Evolutionary conservation across 2,888 invertebrate genomes (phyloP).

Genomic region (Tinea semifulvella): DNA sequence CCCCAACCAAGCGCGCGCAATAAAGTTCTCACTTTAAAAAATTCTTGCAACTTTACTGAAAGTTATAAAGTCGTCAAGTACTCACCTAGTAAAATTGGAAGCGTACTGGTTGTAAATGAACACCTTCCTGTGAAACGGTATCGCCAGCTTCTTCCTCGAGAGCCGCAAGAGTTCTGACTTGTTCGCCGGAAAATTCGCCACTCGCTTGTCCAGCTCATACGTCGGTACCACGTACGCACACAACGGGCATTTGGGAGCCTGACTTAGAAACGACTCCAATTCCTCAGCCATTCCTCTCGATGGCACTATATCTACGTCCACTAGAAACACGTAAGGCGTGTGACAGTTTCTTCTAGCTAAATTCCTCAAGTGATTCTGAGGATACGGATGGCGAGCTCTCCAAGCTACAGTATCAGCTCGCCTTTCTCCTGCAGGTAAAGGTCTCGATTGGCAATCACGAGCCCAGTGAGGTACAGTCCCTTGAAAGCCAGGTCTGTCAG

Average conservation of each 20-base stretch:
- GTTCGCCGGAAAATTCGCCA: slow-evolving; percentile 78
- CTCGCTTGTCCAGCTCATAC: slow-evolving; percentile 84
- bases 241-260: slow-evolving; percentile 64
- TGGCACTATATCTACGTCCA: slow-evolving; percentile 90
- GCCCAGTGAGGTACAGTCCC: slow-evolving; percentile 67
- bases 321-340: slow-evolving; percentile 80
- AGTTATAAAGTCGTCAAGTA: slow-evolving; percentile 19
- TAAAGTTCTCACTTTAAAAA: no score
- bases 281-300: slow-evolving; percentile 75
- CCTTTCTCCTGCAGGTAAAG: slow-evolving; percentile 69
- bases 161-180: slow-evolving; percentile 81
- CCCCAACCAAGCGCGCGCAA: no score
- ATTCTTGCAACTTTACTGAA: not conserved
- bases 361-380: slow-evolving; percentile 90
- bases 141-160: slow-evolving; percentile 80
- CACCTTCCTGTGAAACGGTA: slow-evolving; percentile 91
- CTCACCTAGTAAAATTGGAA: slow-evolving; percentile 87
- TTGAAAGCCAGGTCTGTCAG: slow-evolving; percentile 68
- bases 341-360: slow-evolving; percentile 87
- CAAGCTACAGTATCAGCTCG: slow-evolving; percentile 73
- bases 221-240: slow-evolving; percentile 93
- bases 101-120: slow-evolving; percentile 93
- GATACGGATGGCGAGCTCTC: slow-evolving; percentile 81
- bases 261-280: slow-evolving; percentile 73
- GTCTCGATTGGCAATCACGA: slow-evolving; percentile 74